A percentile compares a stretch with the other conserved stretches of the same genome.
Conservation (phyloP, 2,888 invertebrate genomes). For the Scelioninae gen. 1 region DNA sequence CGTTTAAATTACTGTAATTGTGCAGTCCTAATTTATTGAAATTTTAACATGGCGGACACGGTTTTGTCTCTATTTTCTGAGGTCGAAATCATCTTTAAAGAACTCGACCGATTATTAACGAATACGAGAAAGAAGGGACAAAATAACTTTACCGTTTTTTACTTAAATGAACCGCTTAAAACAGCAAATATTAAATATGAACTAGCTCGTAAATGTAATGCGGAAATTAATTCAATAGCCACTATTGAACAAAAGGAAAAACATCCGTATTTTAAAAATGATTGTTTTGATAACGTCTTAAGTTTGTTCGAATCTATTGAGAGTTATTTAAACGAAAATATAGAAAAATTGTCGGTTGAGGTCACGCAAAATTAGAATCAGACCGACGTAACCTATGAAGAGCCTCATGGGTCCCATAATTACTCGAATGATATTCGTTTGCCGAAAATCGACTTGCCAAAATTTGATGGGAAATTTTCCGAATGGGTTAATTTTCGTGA, state of each 20-base stretch:
- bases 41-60: background rate
- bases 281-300: background rate
- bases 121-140: constrained; percentile 1
- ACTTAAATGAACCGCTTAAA: background rate
- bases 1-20: no score
- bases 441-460: constrained; percentile 13
- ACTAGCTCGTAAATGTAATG: background rate
- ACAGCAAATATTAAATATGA: background rate
- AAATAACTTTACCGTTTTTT: background rate
- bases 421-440: background rate
- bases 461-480: constrained; percentile 10
- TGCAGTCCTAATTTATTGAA: no score
- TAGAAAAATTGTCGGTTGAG: background rate
- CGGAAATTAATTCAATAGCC: background rate
- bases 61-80: background rate
- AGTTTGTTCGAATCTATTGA: background rate
- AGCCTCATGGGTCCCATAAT: background rate
- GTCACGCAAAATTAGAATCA: no score
- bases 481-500: no score
- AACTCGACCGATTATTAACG: background rate
- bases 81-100: background rate
- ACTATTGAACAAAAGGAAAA: background rate
- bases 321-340: background rate
- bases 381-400: background rate
- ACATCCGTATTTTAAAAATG: background rate